Conservation (phyloP, 1,140 invertebrate genomes). For the Euura lappo region DNA sequence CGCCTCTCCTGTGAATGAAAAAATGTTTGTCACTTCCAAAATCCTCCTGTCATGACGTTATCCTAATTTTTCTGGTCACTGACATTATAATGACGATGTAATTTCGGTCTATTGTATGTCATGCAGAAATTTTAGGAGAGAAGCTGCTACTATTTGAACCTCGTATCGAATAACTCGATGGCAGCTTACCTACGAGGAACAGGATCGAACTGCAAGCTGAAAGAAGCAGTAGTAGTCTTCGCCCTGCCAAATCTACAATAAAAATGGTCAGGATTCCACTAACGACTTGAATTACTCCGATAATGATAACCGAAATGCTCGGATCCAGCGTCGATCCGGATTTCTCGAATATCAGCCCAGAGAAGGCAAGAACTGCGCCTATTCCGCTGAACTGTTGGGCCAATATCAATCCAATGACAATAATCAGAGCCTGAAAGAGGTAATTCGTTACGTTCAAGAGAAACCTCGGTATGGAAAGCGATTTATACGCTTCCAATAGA, state of each 20-base stretch:
- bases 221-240: conserved; percentile 68
- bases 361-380: conserved; percentile 74
- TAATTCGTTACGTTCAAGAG: neutral
- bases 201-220: conserved; percentile 64
- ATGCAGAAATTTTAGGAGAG: no score
- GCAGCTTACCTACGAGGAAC: conserved; percentile 28
- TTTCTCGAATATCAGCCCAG: conserved; percentile 71
- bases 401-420: conserved; percentile 67
- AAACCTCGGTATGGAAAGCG: neutral
- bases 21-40: no score
- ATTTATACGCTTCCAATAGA: neutral
- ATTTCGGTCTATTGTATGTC: no score
- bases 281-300: conserved; percentile 71
- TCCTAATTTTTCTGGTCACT: no score
- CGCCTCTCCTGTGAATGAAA: no score
- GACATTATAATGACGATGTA: no score
- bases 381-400: conserved; percentile 77
- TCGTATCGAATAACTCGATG: no score
- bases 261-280: conserved; percentile 63
- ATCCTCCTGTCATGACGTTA: no score
- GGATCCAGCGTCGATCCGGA: conserved; percentile 58
- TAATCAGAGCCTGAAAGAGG: conserved; percentile 60
- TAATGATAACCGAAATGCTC: conserved; percentile 66
- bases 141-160: no score
- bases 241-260: conserved; percentile 72